Base-by-base conservation (phyloP, 2,797 vertebrate genomes). In the Novumbra hubbsi region DNA sequence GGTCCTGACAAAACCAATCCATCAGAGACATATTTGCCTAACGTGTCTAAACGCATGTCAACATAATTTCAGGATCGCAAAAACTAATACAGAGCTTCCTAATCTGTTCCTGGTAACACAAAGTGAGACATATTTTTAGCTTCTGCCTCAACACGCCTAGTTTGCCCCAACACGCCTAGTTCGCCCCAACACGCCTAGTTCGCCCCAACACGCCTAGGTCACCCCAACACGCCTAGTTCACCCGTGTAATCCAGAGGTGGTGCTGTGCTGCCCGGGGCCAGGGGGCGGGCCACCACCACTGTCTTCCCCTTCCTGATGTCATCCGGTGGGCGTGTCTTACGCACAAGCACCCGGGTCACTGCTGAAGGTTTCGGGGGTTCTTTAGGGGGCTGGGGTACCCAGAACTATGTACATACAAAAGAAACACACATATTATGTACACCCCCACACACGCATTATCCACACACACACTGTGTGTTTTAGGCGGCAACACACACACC, bases 391-490 rank as follows among this genome's bases (percentile, higher is more conserved):
- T 55, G 88, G 70, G 91, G 92, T 71, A 78, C 30, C 30, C 81
- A 91, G 68, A 94, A 82, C 95, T 96, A 76, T 49, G 74, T n/a
- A 48, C 19, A 80, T 19, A 65, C 71, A 62, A 15, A 76, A 12
- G 41, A 45, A 45, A 45, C 41, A 52, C 50, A 17, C 50, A 52
- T 0, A 52, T 19, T 5, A 52, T 19, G 5, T 6, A 45, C 41
- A 45, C 41, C 41, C 41, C 41, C 41, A 41, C 16, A 50, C 21
- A 66, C 71, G 60, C 17, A 76, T 45, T 16, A 71, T 16, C 34
- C 14, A 70, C 68, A 74, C 38, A 49, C 28, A 65, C 27, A 57
- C n/a, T 57, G 16, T 6, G 12, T 52, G 11, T 45, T 45, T 2
- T 45, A 45, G 41, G 41, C 7, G 9, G 7, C 11, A 45, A n/a